Evolutionary conservation across 2,888 invertebrate genomes (phyloP), one percentile per base, ranked within the genome.

Genomic region (Thera obeliscata): DNA sequence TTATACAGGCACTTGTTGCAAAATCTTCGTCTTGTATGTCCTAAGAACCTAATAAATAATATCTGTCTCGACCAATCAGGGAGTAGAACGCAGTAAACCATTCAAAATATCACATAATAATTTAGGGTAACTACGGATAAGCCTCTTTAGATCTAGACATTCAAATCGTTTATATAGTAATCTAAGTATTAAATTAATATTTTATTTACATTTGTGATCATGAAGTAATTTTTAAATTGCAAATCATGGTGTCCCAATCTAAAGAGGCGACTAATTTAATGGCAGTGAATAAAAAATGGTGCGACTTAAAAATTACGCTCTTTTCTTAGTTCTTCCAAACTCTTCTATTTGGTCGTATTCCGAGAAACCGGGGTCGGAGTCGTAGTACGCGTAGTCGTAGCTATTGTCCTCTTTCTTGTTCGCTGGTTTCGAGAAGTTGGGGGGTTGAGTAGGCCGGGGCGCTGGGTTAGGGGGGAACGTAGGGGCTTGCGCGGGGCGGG

Each of bases 381-480:
- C 97, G 80, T 97, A 97, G 82, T 97, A 97, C 3, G 97, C 97
- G 80, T 97, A 97, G 84, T 97, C 97, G 81, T 97, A 97, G 82
- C 96, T 96, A 61, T 94, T 94, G 78, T 96, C 96, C 78, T 96
- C 96, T 73, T 95, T 95, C 74, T 95, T 95, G 79, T 90, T 95
- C 79, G 87, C 90, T 38, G 88, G 90, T 49, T 88, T 88, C 43
- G 87, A 82, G 56, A 84, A 85, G 64, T 83, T 81, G 36, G 88
- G 87, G 36, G 82, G 77, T 38, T 79, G 83, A 22, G 87, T 77
- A 7, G 84, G 84, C 55, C 81, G 78, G 2, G 78, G 78, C 3
- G 81, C 75, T 3, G 80, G 72, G 1, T 79, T 76, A 2, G 84
- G 78, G 0, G 82, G 77, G 33, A 80, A 74, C 5, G 77, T 78